Evolutionary conservation across 1,140 invertebrate genomes (phyloP).

Genomic region (Saccostrea echinata): DNA sequence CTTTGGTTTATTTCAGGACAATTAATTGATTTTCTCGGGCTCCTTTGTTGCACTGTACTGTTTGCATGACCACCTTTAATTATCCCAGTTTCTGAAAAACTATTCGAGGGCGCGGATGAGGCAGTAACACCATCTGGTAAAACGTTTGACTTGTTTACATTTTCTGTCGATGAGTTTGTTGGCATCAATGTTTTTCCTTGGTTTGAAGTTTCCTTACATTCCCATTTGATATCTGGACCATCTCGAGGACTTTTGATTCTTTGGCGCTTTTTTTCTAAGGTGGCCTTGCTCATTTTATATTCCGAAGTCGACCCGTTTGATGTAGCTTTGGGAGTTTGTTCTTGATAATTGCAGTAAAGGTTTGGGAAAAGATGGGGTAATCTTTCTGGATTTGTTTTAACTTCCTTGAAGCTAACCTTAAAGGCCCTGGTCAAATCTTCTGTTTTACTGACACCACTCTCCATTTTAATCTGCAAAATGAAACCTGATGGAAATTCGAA

Average conservation of each 20-base stretch:
- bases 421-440: not conserved
- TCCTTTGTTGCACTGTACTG: not conserved
- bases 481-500: not conserved
- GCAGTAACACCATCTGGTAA: not conserved
- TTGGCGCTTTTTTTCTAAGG: not conserved
- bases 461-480: conserved; percentile 1
- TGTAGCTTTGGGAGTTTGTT: not conserved
- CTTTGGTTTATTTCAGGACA: not conserved
- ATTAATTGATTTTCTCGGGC: not conserved
- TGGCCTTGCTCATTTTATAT: not conserved
- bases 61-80: not conserved
- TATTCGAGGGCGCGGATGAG: not conserved
- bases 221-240: not conserved
- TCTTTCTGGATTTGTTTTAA: not conserved
- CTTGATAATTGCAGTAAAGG: not conserved
- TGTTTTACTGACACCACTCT: not conserved
- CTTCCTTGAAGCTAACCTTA: not conserved
- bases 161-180: not conserved
- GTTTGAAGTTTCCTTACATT: not conserved
- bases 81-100: not conserved
- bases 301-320: not conserved
- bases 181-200: not conserved
- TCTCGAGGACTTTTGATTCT: conserved; percentile 9
- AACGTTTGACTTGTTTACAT: not conserved
- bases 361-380: not conserved